Base-by-base conservation (phyloP, 2,113 vertebrate species). In the Oryzias curvinotus region DNA sequence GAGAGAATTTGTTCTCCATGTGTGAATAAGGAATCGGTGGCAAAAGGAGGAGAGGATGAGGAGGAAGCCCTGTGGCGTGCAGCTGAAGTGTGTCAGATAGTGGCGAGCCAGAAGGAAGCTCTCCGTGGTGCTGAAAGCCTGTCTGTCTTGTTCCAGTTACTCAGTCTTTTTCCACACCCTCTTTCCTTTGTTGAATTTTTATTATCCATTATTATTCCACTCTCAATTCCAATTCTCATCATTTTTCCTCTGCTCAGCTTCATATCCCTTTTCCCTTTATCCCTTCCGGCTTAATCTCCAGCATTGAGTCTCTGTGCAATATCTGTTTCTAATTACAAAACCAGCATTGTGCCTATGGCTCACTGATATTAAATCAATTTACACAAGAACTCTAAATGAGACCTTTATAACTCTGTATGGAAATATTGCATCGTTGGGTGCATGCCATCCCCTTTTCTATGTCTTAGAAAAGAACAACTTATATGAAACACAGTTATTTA, bases 121-220 rank as follows among this genome's bases (percentile, higher is more conserved):
- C 68, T 85, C 88, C 85, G 52, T 84, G 87, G 81, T 88, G 57
- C 85, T 89, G 81, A 86, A 85, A 75, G 18, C 12, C 47, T 17
- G 23, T 49, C 51, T 15, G 5, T n/a, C 30, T 56, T 68, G 3
- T 30, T 56, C 17, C 55, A 48, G 56, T 49, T 8, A 7, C 58
- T 71, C 43, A 18, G 17, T 3, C 42, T 36, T 36, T 71, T 53
- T 53, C 52, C 25, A 13, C 26, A 28, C 23, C 54, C 17, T 55
- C 25, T 68, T 17, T 52, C 54, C 48, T 2, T 30, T 28, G 28
- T 25, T 76, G 0, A 7, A 16, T 60, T 65, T 28, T 69, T 54
- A 50, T 59, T 36, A 36, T 30, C 52, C 42, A 26, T 72, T 70
- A 50, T 16, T 64, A 23, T 42, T 26, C n/a, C 4, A 1, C 42